phyloP scores from a whole-genome alignment of 2,888 invertebrate genomes.

The Meandrusa payeni region DNA sequence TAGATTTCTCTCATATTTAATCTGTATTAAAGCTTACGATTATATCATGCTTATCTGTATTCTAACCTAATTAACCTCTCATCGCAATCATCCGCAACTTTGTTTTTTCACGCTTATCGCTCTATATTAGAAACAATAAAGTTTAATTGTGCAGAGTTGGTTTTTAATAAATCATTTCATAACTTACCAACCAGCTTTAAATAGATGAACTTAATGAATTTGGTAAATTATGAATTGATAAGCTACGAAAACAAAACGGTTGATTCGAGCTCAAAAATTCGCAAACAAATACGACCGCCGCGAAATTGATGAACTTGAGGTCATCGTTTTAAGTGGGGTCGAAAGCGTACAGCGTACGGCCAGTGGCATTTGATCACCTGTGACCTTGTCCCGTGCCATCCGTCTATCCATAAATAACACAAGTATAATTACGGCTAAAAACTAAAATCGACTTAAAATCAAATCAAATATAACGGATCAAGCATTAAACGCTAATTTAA shows the following conservation, averaged over 20 bases:
- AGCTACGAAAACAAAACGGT: not conserved
- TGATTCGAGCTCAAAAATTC: conserved; percentile 33
- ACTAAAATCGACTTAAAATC: too few species aligned
- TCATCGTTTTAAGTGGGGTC: conserved; percentile 63
- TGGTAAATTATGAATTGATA: conserved; percentile 15
- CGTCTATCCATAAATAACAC: conserved; percentile 13
- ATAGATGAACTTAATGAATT: not conserved
- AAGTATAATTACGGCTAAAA: too few species aligned
- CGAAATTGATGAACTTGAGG: conserved; percentile 51
- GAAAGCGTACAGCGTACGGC: conserved; percentile 53
- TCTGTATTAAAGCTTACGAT: conserved; percentile 3
- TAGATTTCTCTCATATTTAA: conserved; percentile 3
- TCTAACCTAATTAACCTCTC: conserved; percentile 14
- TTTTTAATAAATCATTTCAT: too few species aligned
- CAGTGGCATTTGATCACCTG: conserved; percentile 34
- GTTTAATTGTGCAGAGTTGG: not conserved
- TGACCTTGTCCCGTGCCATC: conserved; percentile 33
- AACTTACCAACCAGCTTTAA: too few species aligned
- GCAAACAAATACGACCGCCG: conserved; percentile 34
- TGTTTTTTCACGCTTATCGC: conserved; percentile 9
- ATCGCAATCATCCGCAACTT: conserved; percentile 5
- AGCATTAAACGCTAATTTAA: too few species aligned
- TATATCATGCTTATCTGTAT: conserved; percentile 6
- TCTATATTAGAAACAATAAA: not conserved
- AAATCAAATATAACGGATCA: too few species aligned